phyloP scores from a whole-genome alignment of 2,797 vertebrate genomes.

The Xyrichtys novacula region DNA sequence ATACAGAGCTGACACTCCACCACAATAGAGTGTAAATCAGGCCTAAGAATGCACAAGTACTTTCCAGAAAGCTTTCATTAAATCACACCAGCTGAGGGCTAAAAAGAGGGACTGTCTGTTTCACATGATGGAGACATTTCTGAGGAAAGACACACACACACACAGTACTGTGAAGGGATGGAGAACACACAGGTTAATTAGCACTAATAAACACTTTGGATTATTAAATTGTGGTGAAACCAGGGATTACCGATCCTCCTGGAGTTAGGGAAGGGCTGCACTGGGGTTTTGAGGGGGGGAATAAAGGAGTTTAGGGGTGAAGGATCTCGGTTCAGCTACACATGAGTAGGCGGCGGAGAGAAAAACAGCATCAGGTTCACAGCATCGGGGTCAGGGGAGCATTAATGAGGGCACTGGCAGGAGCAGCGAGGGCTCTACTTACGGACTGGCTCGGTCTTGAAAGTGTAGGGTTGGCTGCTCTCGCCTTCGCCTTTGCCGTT shows the following conservation, averaged over 20 bases:
- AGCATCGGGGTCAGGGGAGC: slow-evolving; percentile 38
- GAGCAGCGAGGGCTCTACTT: slow-evolving; percentile 81
- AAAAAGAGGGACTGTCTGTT: background rate
- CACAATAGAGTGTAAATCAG: slow-evolving; percentile 36
- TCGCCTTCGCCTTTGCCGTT: slow-evolving; percentile 97
- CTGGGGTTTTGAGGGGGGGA: slow-evolving; percentile 31
- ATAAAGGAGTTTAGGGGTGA: slow-evolving; percentile 35
- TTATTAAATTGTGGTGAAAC: slow-evolving; percentile 12
- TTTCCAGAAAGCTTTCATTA: slow-evolving; percentile 31
- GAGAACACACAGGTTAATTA: slow-evolving; percentile 24
- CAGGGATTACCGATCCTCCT: background rate
- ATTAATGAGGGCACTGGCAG: slow-evolving; percentile 4
- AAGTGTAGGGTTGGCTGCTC: slow-evolving; percentile 84
- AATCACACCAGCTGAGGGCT: slow-evolving; percentile 38
- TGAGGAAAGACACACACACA: slow-evolving; percentile 4
- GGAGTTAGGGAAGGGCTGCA: slow-evolving; percentile 28
- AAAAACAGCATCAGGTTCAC: slow-evolving; percentile 46
- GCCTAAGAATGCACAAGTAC: slow-evolving; percentile 9
- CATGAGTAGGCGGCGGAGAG: slow-evolving; percentile 42
- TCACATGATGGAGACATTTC: slow-evolving; percentile 9
- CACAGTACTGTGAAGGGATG: slow-evolving; percentile 9
- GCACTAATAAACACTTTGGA: slow-evolving; percentile 23
- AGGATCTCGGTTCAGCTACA: slow-evolving; percentile 57
- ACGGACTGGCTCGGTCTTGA: slow-evolving; percentile 97
- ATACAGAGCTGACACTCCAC: slow-evolving; percentile 41